Evolutionary conservation across 1,140 invertebrate species (phyloP), one percentile per base, ranked within the genome.

Genomic region (Drosophila baimaii): DNA sequence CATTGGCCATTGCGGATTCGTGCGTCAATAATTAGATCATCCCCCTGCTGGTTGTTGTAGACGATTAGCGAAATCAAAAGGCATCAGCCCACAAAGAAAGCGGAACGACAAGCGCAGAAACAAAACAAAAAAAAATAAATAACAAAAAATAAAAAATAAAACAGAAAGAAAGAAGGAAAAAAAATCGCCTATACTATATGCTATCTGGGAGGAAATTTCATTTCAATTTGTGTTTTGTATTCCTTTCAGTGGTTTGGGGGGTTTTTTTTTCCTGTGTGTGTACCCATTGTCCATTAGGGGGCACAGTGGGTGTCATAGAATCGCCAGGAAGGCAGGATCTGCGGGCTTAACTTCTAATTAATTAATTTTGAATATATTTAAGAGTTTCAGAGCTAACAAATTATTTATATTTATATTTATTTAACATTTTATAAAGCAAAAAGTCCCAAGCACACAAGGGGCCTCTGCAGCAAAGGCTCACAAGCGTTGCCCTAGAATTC

Each of bases 1-100:
- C 52, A 57, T 46, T 65, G 41, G 59, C 63, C 56, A 71, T 75
- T 72, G 70, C 66, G 72, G 80, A 89, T 81, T 88, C 83, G 83
- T 88, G 83, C 83, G 83, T 88, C 83, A 88, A 88, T 88, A 88
- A 88, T 88, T 88, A 88, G 83, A 88, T 88, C 83, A 88, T 89
- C 83, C 82, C 69, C 69, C 63, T 52, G 81, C 61, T 79, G 66
- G 71, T 70, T 88, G 78, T 88, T 88, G 77, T 79, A 74, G 79
- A 65, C 77, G 84, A 88, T 88, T 88, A 88, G 69, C 84, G 70
- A 88, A 86, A 88, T 88, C 79, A 88, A 88, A 82, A 79, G 77
- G 79, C 76, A 76, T 61, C 71, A 68, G 62, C 72, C 61, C 73
- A 76, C 65, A 83, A 83, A 76, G 72, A 81, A 70, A 65, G 51